Conservation (phyloP, 2,888 invertebrate genomes). For the Apocheima hispidaria region DNA sequence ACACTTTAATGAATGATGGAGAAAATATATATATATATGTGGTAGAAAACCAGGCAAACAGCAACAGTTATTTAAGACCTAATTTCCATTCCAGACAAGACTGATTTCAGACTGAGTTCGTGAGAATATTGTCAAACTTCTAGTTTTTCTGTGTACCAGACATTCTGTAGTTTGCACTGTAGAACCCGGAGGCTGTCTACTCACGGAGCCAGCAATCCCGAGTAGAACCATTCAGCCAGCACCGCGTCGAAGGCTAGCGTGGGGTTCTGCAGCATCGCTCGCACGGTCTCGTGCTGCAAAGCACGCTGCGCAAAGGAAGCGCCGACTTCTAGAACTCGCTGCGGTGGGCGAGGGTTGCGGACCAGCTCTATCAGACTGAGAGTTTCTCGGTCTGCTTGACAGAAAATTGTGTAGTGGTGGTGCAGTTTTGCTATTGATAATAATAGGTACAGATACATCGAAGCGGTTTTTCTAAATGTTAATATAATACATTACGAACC, state of each 20-base stretch:
- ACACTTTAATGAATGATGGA: too few relatives aligned
- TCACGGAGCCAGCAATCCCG: constrained; percentile 67
- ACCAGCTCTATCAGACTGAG: constrained; percentile 43
- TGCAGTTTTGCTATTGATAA: neutral
- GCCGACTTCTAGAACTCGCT: constrained; percentile 51
- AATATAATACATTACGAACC: constrained; percentile 1
- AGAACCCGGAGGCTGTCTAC: constrained; percentile 37
- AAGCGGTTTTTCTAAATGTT: neutral
- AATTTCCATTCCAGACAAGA: too few relatives aligned
- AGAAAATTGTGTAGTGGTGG: too few relatives aligned
- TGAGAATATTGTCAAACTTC: neutral
- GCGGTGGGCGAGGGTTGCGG: constrained; percentile 46
- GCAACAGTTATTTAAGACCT: too few relatives aligned
- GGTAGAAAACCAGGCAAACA: too few relatives aligned
- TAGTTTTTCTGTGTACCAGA: neutral
- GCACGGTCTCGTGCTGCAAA: constrained; percentile 56
- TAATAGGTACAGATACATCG: neutral
- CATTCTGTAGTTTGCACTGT: neutral
- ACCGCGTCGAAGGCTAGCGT: constrained; percentile 56
- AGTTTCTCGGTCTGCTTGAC: constrained; percentile 39
- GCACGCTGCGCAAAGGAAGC: constrained; percentile 47
- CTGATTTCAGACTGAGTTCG: too few relatives aligned
- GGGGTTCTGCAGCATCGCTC: constrained; percentile 53
- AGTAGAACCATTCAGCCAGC: constrained; percentile 65
- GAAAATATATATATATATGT: too few relatives aligned